Evolutionary conservation across 2,888 invertebrate genomes (phyloP).

Genomic region (Ligdia adustata): DNA sequence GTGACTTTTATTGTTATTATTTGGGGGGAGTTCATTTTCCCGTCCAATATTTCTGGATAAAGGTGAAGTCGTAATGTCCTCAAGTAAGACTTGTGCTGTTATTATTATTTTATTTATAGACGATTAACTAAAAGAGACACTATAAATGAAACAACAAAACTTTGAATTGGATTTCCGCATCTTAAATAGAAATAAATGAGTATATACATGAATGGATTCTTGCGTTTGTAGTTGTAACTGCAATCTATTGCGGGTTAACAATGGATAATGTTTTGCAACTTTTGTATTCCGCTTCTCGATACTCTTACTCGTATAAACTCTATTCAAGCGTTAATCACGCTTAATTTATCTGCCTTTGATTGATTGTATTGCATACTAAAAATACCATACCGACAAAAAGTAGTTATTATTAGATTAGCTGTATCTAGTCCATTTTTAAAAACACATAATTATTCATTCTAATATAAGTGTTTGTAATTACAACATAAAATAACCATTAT

Average conservation of each 20-base stretch:
- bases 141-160: constrained; percentile 41
- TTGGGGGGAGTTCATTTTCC: constrained; percentile 52
- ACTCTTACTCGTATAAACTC: constrained; percentile 32
- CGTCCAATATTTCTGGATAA: constrained; percentile 27
- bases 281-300: constrained; percentile 33
- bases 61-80: constrained; percentile 3
- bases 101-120: neutral
- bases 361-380: no score
- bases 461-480: no score
- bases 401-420: no score
- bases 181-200: neutral
- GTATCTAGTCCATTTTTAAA: no score
- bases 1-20: constrained; percentile 25
- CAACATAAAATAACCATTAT: no score
- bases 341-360: constrained; percentile 27
- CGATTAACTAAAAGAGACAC: constrained; percentile 8
- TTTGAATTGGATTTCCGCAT: constrained; percentile 9
- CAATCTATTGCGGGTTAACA: constrained; percentile 45
- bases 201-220: constrained; percentile 12
- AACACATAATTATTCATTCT: no score
- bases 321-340: constrained; percentile 26
- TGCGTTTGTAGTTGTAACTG: constrained; percentile 33
- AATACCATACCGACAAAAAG: no score
- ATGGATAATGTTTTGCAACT: constrained; percentile 48
- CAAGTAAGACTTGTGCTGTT: neutral